Evolutionary conservation across 2,797 vertebrate genomes (phyloP).

Genomic region (Aeoliscus strigatus): DNA sequence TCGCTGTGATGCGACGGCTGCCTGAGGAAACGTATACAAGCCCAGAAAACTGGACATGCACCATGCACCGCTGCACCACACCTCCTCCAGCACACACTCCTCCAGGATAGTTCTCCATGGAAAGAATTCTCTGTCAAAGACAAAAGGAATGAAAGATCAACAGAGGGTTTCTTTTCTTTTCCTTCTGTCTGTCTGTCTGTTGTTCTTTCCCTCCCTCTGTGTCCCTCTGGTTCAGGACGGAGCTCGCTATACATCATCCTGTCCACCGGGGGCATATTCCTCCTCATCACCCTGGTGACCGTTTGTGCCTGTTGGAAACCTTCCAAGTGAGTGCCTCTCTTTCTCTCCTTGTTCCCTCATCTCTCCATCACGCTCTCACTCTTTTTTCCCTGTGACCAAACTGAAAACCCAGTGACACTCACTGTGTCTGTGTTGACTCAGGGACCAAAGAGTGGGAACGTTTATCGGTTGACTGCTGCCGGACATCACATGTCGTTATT

Average conservation of each 20-base stretch:
- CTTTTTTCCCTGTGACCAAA: conserved; percentile 1
- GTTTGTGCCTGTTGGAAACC: conserved; percentile 99
- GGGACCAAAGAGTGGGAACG: too few relatives aligned
- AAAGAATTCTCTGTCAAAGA: too few relatives aligned
- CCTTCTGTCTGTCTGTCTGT: conserved; percentile 3
- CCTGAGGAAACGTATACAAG: conserved; percentile 39
- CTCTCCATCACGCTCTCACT: conserved; percentile 1
- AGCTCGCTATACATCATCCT: conserved; percentile 98
- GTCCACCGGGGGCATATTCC: conserved; percentile 95
- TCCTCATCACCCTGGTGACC: conserved; percentile 96
- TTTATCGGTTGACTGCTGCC: too few relatives aligned
- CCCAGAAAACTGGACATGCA: conserved; percentile 22
- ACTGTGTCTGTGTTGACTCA: too few relatives aligned
- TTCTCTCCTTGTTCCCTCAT: conserved; percentile 4
- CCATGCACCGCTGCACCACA: conserved; percentile 30
- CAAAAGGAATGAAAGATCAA: too few relatives aligned
- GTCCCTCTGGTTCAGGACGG: conserved; percentile 77
- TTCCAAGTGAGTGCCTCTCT: conserved; percentile 81
- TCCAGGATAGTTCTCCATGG: too few relatives aligned
- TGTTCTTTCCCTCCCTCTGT: conserved; percentile 8
- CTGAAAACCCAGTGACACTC: too few relatives aligned
- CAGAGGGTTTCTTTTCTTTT: conserved; percentile 11
- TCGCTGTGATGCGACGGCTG: conserved; percentile 43
- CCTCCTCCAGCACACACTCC: conserved; percentile 30
- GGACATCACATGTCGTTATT: too few relatives aligned